Percentiles rank a stretch among this genome's conserved stretches.
Conservation (phyloP, 2,797 vertebrate genomes). For the Lepilemur septentrionalis region DNA sequence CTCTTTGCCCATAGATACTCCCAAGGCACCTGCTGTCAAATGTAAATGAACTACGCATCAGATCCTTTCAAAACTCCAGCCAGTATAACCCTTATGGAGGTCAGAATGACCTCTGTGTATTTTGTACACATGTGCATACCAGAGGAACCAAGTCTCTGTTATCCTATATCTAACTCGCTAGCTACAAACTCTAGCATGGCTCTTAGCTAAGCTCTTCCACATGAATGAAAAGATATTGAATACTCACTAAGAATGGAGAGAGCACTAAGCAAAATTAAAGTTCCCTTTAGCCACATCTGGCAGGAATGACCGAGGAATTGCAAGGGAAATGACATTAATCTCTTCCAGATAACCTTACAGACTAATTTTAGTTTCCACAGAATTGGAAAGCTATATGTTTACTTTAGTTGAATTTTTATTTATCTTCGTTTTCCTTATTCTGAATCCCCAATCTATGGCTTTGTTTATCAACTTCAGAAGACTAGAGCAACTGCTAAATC, state of each 20-base stretch:
- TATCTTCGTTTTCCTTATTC: neutral
- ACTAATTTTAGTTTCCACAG: neutral
- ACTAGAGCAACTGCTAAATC: neutral
- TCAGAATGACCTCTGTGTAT: neutral
- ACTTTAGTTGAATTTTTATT: neutral
- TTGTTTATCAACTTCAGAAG: constrained; percentile 13
- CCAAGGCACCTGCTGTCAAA: neutral
- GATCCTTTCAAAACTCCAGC: neutral
- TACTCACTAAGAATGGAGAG: constrained; percentile 20
- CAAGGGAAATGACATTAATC: constrained; percentile 27
- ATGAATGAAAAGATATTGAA: constrained; percentile 39
- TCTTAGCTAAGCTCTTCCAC: constrained; percentile 10
- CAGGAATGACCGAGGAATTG: neutral
- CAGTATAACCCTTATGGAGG: neutral
- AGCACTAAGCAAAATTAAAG: constrained; percentile 46
- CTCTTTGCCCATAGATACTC: neutral
- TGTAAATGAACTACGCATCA: neutral
- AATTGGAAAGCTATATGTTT: constrained; percentile 21
- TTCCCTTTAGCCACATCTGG: constrained; percentile 30
- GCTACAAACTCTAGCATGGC: neutral
- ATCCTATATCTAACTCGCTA: neutral
- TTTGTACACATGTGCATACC: neutral
- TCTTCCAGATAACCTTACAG: neutral
- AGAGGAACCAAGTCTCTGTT: constrained; percentile 5
- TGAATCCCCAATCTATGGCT: neutral